These are phyloP conservation scores for Sylvilagus floridanus DNA, from an alignment of 2,797 vertebrate species.

Conservation along the genomic window DNA sequence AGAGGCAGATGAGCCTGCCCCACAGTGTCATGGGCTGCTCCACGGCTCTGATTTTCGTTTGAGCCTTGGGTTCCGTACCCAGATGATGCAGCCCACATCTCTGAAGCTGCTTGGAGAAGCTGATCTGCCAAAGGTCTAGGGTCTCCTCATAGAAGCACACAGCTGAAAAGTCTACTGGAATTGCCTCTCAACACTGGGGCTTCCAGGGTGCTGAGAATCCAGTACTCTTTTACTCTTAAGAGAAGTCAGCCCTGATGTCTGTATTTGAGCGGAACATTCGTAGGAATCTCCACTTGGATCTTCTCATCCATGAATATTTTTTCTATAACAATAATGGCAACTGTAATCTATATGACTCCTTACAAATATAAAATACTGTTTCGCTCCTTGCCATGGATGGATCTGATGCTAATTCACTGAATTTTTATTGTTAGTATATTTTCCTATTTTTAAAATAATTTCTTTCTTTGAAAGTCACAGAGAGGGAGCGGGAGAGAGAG, in stretches of 20 bases:
- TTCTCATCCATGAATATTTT: not conserved
- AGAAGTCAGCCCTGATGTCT: not conserved
- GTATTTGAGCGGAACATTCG: accelerated
- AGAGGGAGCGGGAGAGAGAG: too few relatives aligned
- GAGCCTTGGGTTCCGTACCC: not conserved
- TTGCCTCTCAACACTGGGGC: too few relatives aligned
- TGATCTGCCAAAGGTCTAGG: accelerated
- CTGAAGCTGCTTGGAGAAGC: not conserved
- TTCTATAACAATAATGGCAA: not conserved
- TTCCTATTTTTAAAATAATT: too few relatives aligned
- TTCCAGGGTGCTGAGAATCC: not conserved
- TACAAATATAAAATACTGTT: too few relatives aligned
- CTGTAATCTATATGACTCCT: not conserved
- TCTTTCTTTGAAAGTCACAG: too few relatives aligned
- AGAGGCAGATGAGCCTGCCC: too few relatives aligned
- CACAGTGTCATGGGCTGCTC: too few relatives aligned
- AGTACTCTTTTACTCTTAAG: not conserved
- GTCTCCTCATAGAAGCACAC: not conserved
- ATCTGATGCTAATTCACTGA: not conserved
- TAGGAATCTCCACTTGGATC: not conserved
- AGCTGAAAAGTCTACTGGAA: not conserved
- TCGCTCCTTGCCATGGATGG: not conserved
- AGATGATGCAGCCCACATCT: accelerated
- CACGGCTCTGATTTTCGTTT: accelerated
- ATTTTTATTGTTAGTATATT: not conserved